A percentile compares a stretch with the other conserved stretches of the same genome.
Evolutionary conservation across 37 sponge, comb jelly and placozoan genomes (phyloP).

Genomic region (Bolinopsis microptera): DNA sequence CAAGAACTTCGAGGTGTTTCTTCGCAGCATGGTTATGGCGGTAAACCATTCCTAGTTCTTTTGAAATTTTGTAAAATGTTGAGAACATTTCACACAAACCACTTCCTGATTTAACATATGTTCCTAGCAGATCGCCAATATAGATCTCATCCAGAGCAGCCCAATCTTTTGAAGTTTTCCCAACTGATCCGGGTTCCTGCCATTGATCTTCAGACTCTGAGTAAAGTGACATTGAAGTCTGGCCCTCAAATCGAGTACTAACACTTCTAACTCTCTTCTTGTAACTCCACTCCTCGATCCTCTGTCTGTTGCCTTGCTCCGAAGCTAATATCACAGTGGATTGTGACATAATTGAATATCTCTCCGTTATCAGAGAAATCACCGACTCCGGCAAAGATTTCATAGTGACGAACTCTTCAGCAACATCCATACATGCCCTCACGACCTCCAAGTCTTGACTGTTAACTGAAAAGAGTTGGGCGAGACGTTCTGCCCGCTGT

Average conservation of each 20-base stretch:
- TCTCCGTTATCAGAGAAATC: background rate
- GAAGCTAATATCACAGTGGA: conserved; percentile 22
- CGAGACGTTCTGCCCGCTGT: background rate
- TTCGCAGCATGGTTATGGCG: conserved; percentile 46
- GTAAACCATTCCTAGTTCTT: conserved; percentile 26
- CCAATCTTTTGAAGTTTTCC: background rate
- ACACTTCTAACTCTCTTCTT: background rate
- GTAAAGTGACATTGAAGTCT: background rate
- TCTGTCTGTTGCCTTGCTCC: background rate
- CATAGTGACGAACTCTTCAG: conserved; percentile 21
- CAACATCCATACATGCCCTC: background rate
- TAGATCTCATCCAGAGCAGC: conserved; percentile 51
- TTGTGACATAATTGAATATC: background rate
- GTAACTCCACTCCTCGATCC: conserved; percentile 58
- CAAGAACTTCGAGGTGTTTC: conserved; percentile 39
- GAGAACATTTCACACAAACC: conserved; percentile 60
- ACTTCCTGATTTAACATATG: background rate
- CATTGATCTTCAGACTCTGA: background rate
- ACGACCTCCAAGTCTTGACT: background rate
- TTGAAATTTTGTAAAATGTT: conserved; percentile 25
- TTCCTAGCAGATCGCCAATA: conserved; percentile 36
- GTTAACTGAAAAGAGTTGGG: background rate
- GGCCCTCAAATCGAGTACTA: background rate
- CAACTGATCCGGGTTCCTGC: background rate
- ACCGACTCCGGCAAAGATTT: background rate